Base-by-base conservation (phyloP, 2,113 vertebrate species). In the Hypanus sabinus region DNA sequence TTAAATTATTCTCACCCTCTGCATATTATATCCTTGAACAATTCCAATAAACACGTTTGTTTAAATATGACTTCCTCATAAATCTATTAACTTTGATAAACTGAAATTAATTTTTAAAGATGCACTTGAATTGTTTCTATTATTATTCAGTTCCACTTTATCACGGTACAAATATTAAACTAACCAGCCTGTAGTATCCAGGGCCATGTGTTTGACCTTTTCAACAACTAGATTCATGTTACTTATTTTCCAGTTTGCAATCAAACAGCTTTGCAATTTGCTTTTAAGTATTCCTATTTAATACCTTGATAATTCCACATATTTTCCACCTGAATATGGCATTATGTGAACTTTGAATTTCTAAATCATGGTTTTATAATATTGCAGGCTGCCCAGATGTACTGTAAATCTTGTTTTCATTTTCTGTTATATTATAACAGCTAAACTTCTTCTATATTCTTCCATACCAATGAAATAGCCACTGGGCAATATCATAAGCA, bases 181-280 rank as follows among this genome's bases (percentile, higher is more conserved):
- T n/a, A 65, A 68, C 30, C 12, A 90, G 85, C 30, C 7, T 65
- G 16, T n/a, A 65, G n/a, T 88, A 33, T 62, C 60, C 60, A 68
- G 6, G n/a, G 20, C 11, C 85, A 68, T 22, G 85, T 22, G 60
- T 65, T 90, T 90, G 85, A 90, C 30, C 85, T 68, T 90, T 65
- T 65, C 85, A 20, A 90, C 65, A 30, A 33, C 0, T 20, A 30
- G 10, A 88, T 30, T 68, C 85, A 90, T n/a, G 6, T 90, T 33
- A 90, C 60, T 90, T 90, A 36, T 68, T 90, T 90, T 65, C 85
- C 60, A 65, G n/a, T 90, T 62, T 68, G 85, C 60, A 90, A 90
- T n/a, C 60, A 65, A 65, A n/a, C 33, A 33, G 30, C 30, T 68
- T 65, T 62, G 16, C 60, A 68, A 62, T 90, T 33, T 65, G 16